A percentile compares a stretch with the other conserved stretches of the same genome.
phyloP scores from a whole-genome alignment of 1,140 invertebrate genomes.

The Drosophila tropicalis region DNA sequence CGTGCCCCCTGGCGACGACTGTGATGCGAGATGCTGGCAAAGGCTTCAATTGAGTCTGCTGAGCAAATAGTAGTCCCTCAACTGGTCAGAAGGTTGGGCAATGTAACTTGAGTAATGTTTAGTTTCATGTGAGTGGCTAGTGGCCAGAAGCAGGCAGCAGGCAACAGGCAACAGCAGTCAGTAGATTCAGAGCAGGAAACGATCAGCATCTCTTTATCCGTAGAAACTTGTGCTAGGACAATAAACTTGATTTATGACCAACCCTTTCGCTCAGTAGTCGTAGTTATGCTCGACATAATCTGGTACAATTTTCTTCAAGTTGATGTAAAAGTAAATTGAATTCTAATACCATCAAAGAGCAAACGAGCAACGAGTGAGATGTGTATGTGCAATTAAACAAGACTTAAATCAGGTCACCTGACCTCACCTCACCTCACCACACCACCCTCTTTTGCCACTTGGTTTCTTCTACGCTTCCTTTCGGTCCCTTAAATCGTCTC shows the following conservation, averaged over 20 bases:
- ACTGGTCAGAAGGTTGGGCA: constrained; percentile 41
- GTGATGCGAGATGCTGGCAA: constrained; percentile 14
- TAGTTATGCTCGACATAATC: constrained; percentile 51
- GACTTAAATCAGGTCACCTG: constrained; percentile 55
- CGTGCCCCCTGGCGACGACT: constrained; percentile 51
- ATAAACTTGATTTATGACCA: constrained; percentile 46
- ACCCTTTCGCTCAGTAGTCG: not conserved
- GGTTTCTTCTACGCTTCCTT: not conserved
- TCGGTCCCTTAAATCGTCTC: not conserved
- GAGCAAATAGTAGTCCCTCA: constrained; percentile 43
- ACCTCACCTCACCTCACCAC: not conserved
- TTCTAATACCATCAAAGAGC: constrained; percentile 50
- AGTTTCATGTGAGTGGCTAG: constrained; percentile 29
- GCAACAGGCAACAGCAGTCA: constrained; percentile 29
- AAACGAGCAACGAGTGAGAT: not conserved
- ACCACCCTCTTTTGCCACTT: constrained; percentile 9
- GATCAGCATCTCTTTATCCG: constrained; percentile 18
- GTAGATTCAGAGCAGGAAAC: constrained; percentile 15
- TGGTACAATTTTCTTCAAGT: constrained; percentile 52
- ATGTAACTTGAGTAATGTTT: constrained; percentile 55
- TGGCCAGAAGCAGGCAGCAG: constrained; percentile 9
- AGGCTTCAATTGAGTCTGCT: constrained; percentile 48
- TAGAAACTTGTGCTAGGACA: constrained; percentile 5
- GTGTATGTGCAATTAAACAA: constrained; percentile 23
- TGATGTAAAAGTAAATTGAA: constrained; percentile 58